Conservation (phyloP, 2,113 vertebrate genomes). For the Limanda limanda region DNA sequence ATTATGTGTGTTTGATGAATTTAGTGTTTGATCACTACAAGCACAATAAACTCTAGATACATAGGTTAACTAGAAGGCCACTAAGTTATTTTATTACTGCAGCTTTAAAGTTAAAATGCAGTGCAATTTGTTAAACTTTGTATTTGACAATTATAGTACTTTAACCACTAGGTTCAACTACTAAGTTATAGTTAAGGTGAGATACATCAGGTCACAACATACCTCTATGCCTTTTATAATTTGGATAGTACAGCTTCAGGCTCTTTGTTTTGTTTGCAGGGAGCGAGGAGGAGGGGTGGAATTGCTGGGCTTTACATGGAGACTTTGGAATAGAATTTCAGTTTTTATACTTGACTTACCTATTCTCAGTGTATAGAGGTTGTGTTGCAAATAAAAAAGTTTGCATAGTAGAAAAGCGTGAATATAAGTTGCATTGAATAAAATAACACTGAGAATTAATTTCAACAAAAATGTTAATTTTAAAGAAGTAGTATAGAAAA, state of each 20-base stretch:
- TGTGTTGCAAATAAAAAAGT: not conserved
- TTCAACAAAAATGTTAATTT: not conserved
- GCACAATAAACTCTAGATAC: constrained; percentile 8
- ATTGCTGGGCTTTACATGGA: not conserved
- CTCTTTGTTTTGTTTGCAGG: not conserved
- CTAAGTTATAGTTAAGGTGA: too few species aligned
- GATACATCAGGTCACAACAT: too few species aligned
- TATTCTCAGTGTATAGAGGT: not conserved
- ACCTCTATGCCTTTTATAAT: too few species aligned
- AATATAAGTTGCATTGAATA: not conserved
- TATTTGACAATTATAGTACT: not conserved
- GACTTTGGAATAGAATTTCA: not conserved
- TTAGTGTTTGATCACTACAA: constrained; percentile 22
- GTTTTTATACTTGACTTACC: not conserved
- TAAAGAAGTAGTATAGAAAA: not conserved
- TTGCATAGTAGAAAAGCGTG: not conserved
- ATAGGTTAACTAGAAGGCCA: not conserved
- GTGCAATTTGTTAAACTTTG: not conserved
- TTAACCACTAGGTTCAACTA: not conserved
- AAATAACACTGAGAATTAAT: not conserved
- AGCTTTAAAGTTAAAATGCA: not conserved
- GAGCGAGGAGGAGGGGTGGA: not conserved
- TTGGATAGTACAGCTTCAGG: too few species aligned
- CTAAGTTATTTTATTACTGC: not conserved
- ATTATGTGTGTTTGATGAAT: constrained; percentile 22